phyloP scores from a whole-genome alignment of 2,113 vertebrate species.

The Epinephelus moara region DNA sequence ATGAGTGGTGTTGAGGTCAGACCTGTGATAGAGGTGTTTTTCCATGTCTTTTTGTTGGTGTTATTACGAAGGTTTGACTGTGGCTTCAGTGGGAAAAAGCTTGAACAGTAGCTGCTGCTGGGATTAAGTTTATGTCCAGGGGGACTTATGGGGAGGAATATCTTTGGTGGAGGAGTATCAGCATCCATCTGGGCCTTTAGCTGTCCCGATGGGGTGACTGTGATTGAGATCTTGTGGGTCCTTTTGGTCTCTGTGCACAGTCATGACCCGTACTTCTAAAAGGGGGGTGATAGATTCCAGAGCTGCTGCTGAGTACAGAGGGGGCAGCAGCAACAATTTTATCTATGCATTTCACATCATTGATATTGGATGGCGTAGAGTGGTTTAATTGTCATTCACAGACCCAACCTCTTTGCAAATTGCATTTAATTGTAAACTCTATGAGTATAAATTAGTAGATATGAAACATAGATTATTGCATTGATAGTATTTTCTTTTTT shows the following conservation, averaged over 20 bases:
- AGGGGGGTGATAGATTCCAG: neutral
- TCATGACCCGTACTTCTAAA: neutral
- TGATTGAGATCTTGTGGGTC: neutral
- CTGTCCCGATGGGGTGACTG: neutral
- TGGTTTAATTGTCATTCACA: neutral
- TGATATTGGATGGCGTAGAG: neutral
- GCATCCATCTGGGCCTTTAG: neutral
- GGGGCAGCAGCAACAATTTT: neutral
- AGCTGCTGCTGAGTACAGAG: neutral
- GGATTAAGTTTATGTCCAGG: neutral
- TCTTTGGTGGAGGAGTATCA: neutral
- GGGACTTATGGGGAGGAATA: neutral
- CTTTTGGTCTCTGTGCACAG: neutral
- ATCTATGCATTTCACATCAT: neutral
- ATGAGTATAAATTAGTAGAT: neutral
- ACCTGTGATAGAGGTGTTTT: neutral
- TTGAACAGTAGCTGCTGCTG: constrained; percentile 8
- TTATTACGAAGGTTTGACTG: neutral
- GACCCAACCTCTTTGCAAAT: neutral
- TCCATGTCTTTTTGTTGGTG: neutral
- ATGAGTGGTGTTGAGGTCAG: neutral
- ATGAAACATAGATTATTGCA: neutral
- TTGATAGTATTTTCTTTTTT: neutral
- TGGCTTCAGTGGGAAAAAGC: neutral
- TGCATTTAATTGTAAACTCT: neutral